Percentiles rank a stretch among this genome's conserved stretches.
These are phyloP conservation scores for Acipenser oxyrinchus DNA, from an alignment of 2,797 vertebrate genomes.

Conservation along the genomic window DNA sequence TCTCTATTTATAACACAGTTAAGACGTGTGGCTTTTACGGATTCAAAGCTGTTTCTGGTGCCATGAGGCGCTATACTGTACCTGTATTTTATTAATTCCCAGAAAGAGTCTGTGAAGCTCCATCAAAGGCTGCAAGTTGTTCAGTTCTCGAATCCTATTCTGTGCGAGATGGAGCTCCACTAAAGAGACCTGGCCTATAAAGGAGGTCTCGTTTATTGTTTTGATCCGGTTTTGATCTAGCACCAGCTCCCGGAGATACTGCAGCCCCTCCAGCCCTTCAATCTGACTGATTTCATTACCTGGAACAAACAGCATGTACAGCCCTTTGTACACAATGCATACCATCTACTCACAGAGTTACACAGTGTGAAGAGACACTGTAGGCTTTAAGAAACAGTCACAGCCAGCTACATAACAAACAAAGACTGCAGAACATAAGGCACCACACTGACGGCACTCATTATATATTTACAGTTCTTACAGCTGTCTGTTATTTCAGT, in stretches of 20 bases:
- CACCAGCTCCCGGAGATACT: slow-evolving; percentile 62
- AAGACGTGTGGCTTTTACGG: too few relatives aligned
- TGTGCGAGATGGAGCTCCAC: slow-evolving; percentile 65
- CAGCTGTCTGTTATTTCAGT: too few relatives aligned
- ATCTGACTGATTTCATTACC: slow-evolving; percentile 77
- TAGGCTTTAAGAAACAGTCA: too few relatives aligned
- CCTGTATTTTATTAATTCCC: slow-evolving; percentile 77
- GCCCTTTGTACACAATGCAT: too few relatives aligned
- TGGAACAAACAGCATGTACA: slow-evolving; percentile 21
- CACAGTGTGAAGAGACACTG: too few relatives aligned
- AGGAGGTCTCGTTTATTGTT: slow-evolving; percentile 62
- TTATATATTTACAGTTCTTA: too few relatives aligned
- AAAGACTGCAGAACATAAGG: too few relatives aligned
- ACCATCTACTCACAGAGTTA: too few relatives aligned
- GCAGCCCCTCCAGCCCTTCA: slow-evolving; percentile 73
- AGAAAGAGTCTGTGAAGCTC: slow-evolving; percentile 73
- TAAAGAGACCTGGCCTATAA: slow-evolving; percentile 57
- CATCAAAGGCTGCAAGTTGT: slow-evolving; percentile 55
- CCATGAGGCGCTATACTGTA: slow-evolving; percentile 28
- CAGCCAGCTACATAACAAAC: too few relatives aligned
- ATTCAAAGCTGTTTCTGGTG: neutral
- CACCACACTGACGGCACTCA: too few relatives aligned
- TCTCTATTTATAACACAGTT: too few relatives aligned
- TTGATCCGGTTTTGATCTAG: slow-evolving; percentile 74
- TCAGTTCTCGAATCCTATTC: slow-evolving; percentile 72